phyloP scores from a whole-genome alignment of 2,888 invertebrate genomes.

The Tridacna crocea region DNA sequence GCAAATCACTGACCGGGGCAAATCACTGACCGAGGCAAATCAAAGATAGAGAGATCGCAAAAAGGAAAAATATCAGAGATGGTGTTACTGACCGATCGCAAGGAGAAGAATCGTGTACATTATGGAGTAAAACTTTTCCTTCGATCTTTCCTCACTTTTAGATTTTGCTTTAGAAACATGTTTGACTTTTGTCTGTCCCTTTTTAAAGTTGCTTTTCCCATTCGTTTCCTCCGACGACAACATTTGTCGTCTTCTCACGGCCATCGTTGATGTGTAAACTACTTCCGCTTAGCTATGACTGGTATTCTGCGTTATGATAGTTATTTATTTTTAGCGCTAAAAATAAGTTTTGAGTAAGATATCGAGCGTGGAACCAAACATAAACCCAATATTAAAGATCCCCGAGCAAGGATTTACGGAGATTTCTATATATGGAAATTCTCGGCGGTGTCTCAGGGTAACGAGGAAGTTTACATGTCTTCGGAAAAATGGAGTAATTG shows the following conservation, averaged over 20 bases:
- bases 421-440: constrained; percentile 68
- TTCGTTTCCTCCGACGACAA: constrained; percentile 43
- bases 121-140: constrained; percentile 37
- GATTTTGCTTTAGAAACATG: constrained; percentile 38
- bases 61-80: constrained; percentile 38
- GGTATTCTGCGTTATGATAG: not conserved
- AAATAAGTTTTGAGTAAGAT: not conserved
- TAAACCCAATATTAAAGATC: constrained; percentile 14
- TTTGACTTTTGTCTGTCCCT: constrained; percentile 44
- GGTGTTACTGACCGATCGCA: constrained; percentile 42
- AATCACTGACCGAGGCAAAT: no score
- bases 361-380: not conserved
- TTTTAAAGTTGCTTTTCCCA: constrained; percentile 42
- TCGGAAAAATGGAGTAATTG: constrained; percentile 62
- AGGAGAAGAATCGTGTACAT: constrained; percentile 49
- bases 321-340: not conserved
- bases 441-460: constrained; percentile 72
- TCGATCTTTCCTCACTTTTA: constrained; percentile 44
- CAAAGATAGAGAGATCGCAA: constrained; percentile 47
- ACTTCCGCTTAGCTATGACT: constrained; percentile 35
- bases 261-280: constrained; percentile 66
- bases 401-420: constrained; percentile 64
- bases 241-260: constrained; percentile 48
- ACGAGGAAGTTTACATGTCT: constrained; percentile 74
- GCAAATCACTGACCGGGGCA: no score